These are phyloP conservation scores for Ophion costatus DNA, from an alignment of 2,888 invertebrate genomes.

Conservation along the genomic window DNA sequence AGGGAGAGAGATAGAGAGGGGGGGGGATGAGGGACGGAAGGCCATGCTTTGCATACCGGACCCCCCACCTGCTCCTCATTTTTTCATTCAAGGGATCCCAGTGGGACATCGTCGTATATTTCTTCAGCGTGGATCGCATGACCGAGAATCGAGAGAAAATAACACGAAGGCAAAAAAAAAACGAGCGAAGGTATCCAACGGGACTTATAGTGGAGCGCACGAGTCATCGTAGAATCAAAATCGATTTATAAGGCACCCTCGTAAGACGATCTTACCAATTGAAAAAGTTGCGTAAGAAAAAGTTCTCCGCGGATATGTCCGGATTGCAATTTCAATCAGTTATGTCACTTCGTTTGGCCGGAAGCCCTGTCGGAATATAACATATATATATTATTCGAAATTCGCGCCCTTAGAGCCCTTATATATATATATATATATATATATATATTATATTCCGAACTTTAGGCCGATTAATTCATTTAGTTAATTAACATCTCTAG, in stretches of 20 bases:
- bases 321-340: too few species aligned
- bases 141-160: slow-evolving; percentile 62
- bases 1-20: neutral
- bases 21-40: slow-evolving; percentile 58
- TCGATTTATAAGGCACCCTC: neutral
- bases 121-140: slow-evolving; percentile 53
- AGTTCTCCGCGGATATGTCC: too few species aligned
- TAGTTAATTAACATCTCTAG: too few species aligned
- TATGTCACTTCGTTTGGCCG: too few species aligned
- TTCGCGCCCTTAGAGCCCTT: too few species aligned
- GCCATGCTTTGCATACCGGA: slow-evolving; percentile 80
- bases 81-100: slow-evolving; percentile 75
- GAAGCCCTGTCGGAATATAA: too few species aligned
- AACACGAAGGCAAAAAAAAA: slow-evolving; percentile 56
- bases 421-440: too few species aligned
- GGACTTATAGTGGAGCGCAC: slow-evolving; percentile 27
- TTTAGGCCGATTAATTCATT: too few species aligned
- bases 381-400: too few species aligned
- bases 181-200: slow-evolving; percentile 49
- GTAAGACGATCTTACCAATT: too few species aligned
- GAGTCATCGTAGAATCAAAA: slow-evolving; percentile 11
- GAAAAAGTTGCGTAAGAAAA: too few species aligned
- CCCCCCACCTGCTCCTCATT: slow-evolving; percentile 79
- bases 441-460: too few species aligned
- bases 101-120: slow-evolving; percentile 73